Conservation (phyloP, 1,140 invertebrate genomes). For the Drosophila lacteicornis region DNA sequence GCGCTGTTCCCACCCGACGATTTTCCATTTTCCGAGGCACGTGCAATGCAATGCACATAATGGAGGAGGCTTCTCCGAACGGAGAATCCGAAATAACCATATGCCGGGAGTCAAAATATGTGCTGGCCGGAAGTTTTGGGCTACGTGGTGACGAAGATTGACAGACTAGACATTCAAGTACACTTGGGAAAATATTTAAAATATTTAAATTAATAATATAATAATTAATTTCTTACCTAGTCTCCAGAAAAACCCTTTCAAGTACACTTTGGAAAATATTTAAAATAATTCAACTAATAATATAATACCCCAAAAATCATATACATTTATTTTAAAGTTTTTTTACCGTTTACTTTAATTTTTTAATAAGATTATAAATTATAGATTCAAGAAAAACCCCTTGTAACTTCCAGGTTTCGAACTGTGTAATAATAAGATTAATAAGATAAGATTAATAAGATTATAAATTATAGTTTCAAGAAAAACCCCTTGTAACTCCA, state of each 20-base stretch:
- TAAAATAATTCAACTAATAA: background rate
- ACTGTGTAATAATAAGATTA: too few species aligned
- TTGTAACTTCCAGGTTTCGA: background rate
- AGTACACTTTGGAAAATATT: background rate
- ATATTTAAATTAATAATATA: background rate
- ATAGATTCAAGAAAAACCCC: too few species aligned
- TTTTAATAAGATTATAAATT: fast-evolving
- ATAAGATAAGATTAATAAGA: too few species aligned
- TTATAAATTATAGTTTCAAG: too few species aligned
- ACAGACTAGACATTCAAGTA: slow-evolving; percentile 40
- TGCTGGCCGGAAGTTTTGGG: slow-evolving; percentile 62
- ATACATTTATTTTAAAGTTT: too few species aligned
- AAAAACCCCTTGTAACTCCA: too few species aligned
- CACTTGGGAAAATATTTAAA: background rate
- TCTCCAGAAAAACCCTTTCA: too few species aligned
- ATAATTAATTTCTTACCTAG: too few species aligned
- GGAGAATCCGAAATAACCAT: slow-evolving; percentile 32
- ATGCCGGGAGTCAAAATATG: slow-evolving; percentile 50
- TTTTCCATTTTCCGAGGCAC: slow-evolving; percentile 31
- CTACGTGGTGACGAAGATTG: slow-evolving; percentile 64
- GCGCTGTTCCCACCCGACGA: background rate
- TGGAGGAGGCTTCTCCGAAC: slow-evolving; percentile 19
- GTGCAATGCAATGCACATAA: slow-evolving; percentile 54
- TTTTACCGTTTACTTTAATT: background rate
- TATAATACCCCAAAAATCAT: background rate